phyloP scores from a whole-genome alignment of 2,113 vertebrate genomes.

The Galemys pyrenaicus region DNA sequence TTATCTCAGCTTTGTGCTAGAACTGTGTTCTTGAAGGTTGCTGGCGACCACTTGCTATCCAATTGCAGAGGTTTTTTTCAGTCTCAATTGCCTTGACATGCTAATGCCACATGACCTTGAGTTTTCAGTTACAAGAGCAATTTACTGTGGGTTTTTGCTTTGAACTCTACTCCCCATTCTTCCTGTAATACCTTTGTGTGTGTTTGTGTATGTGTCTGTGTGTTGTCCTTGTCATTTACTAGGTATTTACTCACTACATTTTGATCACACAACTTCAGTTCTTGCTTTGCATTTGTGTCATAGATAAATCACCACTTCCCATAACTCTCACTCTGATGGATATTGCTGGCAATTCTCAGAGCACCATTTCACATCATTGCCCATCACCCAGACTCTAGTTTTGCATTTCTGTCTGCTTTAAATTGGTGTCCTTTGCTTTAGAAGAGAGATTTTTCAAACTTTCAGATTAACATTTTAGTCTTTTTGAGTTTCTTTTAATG shows the following conservation, averaged over 20 bases:
- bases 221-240: constrained; percentile 10
- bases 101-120: constrained; percentile 19
- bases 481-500: background rate
- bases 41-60: constrained; percentile 59
- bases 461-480: background rate
- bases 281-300: constrained; percentile 48
- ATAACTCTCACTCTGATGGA: background rate
- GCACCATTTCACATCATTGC: background rate
- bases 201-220: background rate
- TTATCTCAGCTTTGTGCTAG: constrained; percentile 39
- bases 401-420: background rate
- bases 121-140: background rate
- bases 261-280: constrained; percentile 28
- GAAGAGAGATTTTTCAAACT: background rate
- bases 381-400: background rate
- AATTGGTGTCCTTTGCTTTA: background rate
- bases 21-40: constrained; percentile 49
- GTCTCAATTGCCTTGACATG: constrained; percentile 49
- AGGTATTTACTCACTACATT: constrained; percentile 21
- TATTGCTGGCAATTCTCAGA: constrained; percentile 7
- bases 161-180: constrained; percentile 39
- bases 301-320: constrained; percentile 23
- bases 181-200: constrained; percentile 48
- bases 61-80: background rate
- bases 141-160: constrained; percentile 39